Conservation (phyloP, 2,113 vertebrate species). For the Microtus ochrogaster region DNA sequence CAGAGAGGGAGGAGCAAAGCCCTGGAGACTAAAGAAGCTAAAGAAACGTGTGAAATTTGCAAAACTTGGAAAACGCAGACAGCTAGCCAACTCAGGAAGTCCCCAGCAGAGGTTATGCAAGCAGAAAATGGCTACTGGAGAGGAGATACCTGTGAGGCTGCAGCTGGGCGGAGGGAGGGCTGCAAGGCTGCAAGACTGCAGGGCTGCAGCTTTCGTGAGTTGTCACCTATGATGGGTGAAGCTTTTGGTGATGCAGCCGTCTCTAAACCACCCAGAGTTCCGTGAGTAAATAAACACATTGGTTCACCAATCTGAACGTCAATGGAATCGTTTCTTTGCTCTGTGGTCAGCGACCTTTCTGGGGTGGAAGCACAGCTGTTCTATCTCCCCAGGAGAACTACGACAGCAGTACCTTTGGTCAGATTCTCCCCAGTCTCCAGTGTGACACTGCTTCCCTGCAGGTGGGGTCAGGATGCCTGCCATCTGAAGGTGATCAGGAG, state of each 20-base stretch:
- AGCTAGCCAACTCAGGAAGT: not conserved
- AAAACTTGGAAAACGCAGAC: not conserved
- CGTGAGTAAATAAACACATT: not conserved
- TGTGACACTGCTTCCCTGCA: not conserved
- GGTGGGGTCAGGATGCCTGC: not conserved
- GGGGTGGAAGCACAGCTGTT: not conserved
- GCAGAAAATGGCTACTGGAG: not conserved
- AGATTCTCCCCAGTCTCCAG: not conserved
- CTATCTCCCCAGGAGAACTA: not conserved
- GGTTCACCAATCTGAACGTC: not conserved
- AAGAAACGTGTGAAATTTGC: not conserved
- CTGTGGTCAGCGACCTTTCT: not conserved
- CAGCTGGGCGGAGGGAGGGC: too few relatives aligned
- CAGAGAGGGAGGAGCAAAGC: not conserved
- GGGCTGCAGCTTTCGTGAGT: not conserved
- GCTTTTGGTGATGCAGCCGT: not conserved
- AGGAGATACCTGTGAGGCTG: not conserved
- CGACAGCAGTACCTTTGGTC: not conserved
- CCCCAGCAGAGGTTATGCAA: not conserved
- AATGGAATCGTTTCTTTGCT: not conserved
- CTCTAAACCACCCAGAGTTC: not conserved
- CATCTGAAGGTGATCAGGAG: not conserved
- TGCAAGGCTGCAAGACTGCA: not conserved
- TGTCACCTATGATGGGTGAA: not conserved
- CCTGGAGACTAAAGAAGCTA: not conserved